These are phyloP conservation scores for Drosophila arawakana DNA, from an alignment of 1,140 invertebrate species.

Conservation along the genomic window DNA sequence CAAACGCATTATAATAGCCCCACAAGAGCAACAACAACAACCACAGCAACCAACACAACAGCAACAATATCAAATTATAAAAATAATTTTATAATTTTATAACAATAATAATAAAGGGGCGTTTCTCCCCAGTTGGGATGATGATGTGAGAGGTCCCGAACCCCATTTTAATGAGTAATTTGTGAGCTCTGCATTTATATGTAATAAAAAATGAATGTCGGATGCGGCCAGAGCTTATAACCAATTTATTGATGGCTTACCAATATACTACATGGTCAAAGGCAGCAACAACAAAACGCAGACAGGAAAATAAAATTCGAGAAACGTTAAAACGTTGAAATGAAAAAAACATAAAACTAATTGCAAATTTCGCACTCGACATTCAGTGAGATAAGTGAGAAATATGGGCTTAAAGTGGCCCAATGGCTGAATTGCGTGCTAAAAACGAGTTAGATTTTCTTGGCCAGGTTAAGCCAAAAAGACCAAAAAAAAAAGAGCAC, in stretches of 20 bases:
- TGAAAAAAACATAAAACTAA: constrained; percentile 54
- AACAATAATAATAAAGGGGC: constrained; percentile 18
- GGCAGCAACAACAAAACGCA: background rate
- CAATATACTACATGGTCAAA: constrained; percentile 26
- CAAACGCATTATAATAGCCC: constrained; percentile 49
- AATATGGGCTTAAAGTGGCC: constrained; percentile 50
- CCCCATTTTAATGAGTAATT: constrained; percentile 32
- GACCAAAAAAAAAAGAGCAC: background rate
- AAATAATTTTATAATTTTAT: constrained; percentile 19
- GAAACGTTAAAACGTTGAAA: background rate
- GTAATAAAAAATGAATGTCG: constrained; percentile 9
- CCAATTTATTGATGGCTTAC: constrained; percentile 13
- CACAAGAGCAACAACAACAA: too few species aligned
- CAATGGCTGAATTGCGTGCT: constrained; percentile 70
- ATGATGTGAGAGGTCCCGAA: too few species aligned
- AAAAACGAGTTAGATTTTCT: constrained; percentile 49
- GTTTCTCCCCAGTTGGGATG: constrained; percentile 8
- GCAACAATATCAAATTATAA: constrained; percentile 34
- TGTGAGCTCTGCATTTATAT: constrained; percentile 27
- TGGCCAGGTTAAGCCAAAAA: constrained; percentile 39
- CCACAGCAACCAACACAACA: constrained; percentile 6
- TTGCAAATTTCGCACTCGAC: constrained; percentile 54
- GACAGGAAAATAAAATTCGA: background rate
- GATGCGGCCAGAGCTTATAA: constrained; percentile 18
- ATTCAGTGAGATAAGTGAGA: constrained; percentile 42